phyloP scores from a whole-genome alignment of 2,888 invertebrate species.

The Tetramorium bicarinatum region DNA sequence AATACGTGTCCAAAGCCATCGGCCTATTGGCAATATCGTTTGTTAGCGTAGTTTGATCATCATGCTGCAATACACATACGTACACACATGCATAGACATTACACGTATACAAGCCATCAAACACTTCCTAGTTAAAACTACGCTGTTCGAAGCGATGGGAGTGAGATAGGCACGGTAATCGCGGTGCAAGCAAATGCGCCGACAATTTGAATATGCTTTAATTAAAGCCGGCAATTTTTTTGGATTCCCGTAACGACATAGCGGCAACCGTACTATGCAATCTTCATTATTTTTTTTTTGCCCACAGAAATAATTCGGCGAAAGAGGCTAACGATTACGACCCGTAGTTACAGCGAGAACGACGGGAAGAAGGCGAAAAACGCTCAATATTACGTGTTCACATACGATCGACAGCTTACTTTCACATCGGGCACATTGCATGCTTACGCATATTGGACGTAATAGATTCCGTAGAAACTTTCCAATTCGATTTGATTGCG shows the following conservation, averaged over 20 bases:
- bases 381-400: conserved; percentile 8
- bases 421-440: not conserved
- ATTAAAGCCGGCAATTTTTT: not conserved
- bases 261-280: not conserved
- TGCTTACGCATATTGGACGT: conserved; percentile 12
- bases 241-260: not conserved
- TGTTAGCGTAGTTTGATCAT: conserved; percentile 77
- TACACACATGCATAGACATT: not conserved
- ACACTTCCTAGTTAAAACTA: conserved; percentile 70
- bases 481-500: not conserved
- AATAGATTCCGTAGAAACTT: conserved; percentile 38
- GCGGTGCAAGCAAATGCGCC: not conserved
- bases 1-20: conserved; percentile 64
- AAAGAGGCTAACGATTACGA: conserved; percentile 38
- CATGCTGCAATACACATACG: conserved; percentile 61
- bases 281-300: not conserved
- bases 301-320: conserved; percentile 1
- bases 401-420: conserved; percentile 7
- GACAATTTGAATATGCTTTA: not conserved
- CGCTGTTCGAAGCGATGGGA: conserved; percentile 30
- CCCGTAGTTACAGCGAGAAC: not conserved
- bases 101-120: conserved; percentile 74
- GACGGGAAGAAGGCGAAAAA: not conserved
- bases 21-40: conserved; percentile 76
- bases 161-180: conserved; percentile 9